Evolutionary conservation across 1,140 invertebrate genomes (phyloP), one percentile per base, ranked within the genome.

Genomic region (Steinernema khuongi): DNA sequence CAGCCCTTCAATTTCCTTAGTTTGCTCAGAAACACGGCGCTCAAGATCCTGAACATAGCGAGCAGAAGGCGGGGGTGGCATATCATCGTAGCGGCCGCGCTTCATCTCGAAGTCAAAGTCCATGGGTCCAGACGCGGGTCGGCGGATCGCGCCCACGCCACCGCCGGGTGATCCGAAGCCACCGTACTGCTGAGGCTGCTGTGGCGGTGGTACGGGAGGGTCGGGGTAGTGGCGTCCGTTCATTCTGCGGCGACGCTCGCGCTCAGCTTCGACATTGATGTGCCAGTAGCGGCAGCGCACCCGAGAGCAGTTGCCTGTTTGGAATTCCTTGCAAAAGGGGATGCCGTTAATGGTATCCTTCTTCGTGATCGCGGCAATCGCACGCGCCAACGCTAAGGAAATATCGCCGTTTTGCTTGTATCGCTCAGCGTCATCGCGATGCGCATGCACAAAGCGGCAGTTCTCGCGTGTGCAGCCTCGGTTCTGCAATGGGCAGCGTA

Each of bases 381-480:
- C 81, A 22, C 81, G 80, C 50, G 81, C 81, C 73, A 81, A 69
- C n/a, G 73, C 76, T 70, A 79, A 67, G 26, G 79, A 78, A 30
- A 82, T 77, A 60, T 82, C 81, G 72, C 81, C 82, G 67, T 77
- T 81, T 22, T 68, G 71, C 71, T 79, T 79, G 77, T 80, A 82
- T 28, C 78, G 73, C 70, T 82, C 81, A 50, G 81, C 81, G 36
- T 83, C 81, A 36, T 83, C 80, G 60, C 73, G 75, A 26, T 72
- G 70, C 32, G 81, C 81, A 71, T 82, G 81, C 44, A 82, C 78
- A 68, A 81, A 82, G 43, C 81, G 81, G 68, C 81, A 82, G 70
- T 83, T 81, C 67, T 81, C 81, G 73, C 81, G 81, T 70, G 30
- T 71, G 74, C 81, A 82, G 44, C 81, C 81, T 73, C 82, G 81